Evolutionary conservation across 1,140 invertebrate species (phyloP).

Genomic region (Delia radicum): DNA sequence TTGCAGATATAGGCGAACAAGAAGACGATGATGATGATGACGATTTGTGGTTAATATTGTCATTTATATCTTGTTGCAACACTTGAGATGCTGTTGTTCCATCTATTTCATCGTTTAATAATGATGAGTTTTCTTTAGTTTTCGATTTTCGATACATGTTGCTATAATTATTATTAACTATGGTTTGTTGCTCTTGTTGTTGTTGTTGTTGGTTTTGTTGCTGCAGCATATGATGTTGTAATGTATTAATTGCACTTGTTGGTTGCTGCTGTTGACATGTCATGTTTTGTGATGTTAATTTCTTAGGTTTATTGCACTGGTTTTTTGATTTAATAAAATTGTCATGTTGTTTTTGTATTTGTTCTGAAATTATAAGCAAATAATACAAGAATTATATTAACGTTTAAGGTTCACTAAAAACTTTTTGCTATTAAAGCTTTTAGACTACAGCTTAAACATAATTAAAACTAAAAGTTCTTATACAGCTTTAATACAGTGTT

Average conservation of each 20-base stretch:
- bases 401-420: background rate
- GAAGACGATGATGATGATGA: background rate
- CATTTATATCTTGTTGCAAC: background rate
- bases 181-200: conserved; percentile 30
- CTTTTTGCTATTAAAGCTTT: too few relatives aligned
- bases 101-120: conserved; percentile 13
- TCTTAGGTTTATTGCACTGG: conserved; percentile 22
- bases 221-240: conserved; percentile 1
- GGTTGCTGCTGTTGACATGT: conserved; percentile 41
- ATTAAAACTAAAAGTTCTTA: too few relatives aligned
- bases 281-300: conserved; percentile 32
- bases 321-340: conserved; percentile 26
- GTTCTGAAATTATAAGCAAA: conserved; percentile 34
- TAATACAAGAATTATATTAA: background rate
- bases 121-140: conserved; percentile 14
- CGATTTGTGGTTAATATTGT: conserved; percentile 12
- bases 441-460: too few relatives aligned
- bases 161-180: conserved; percentile 8
- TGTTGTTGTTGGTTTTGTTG: too few relatives aligned
- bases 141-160: conserved; percentile 13
- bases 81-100: conserved; percentile 37
- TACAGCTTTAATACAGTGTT: too few relatives aligned
- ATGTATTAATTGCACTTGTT: too few relatives aligned
- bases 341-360: conserved; percentile 33
- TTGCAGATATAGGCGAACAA: conserved; percentile 37